These are phyloP conservation scores for Ophiodon elongatus DNA, from an alignment of 2,113 vertebrate species.

Conservation along the genomic window DNA sequence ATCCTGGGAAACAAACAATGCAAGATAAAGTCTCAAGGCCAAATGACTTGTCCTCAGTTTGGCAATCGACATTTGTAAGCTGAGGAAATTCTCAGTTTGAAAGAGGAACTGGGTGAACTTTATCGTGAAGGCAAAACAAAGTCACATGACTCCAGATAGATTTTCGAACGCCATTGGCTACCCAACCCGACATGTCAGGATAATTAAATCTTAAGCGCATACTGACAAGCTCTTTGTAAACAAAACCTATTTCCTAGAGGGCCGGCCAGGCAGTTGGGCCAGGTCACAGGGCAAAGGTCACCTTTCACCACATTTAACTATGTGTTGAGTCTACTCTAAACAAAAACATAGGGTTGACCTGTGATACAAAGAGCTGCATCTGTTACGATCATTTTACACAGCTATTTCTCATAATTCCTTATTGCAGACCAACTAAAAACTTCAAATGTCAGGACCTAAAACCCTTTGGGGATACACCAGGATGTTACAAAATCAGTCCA, in stretches of 20 bases:
- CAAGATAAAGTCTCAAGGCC: constrained; percentile 40
- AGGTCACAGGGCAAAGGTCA: constrained; percentile 52
- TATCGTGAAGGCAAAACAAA: constrained; percentile 35
- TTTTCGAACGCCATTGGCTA: constrained; percentile 9
- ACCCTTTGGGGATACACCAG: constrained; percentile 9
- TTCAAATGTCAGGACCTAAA: background rate
- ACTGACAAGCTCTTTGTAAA: constrained; percentile 45
- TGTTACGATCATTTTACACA: background rate
- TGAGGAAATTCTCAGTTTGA: constrained; percentile 26
- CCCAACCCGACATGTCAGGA: constrained; percentile 31
- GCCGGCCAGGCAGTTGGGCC: constrained; percentile 21
- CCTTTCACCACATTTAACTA: constrained; percentile 31
- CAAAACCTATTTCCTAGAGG: constrained; percentile 39
- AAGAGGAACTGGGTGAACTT: constrained; percentile 24
- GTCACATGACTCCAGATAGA: constrained; percentile 23
- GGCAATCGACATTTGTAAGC: constrained; percentile 11
- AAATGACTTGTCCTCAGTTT: constrained; percentile 15
- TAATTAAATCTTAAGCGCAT: constrained; percentile 53
- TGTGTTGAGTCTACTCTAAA: constrained; percentile 23
- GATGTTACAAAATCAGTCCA: constrained; percentile 17
- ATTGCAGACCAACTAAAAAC: background rate
- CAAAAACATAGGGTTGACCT: constrained; percentile 37
- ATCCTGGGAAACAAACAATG: constrained; percentile 44
- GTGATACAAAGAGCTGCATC: background rate
- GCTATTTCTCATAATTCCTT: background rate